Evolutionary conservation across 30 jellyfish, hydroid and myxozoan genomes (phyloP), one percentile per base, ranked within the genome.

Genomic region (Phacellophora camtschatica): DNA sequence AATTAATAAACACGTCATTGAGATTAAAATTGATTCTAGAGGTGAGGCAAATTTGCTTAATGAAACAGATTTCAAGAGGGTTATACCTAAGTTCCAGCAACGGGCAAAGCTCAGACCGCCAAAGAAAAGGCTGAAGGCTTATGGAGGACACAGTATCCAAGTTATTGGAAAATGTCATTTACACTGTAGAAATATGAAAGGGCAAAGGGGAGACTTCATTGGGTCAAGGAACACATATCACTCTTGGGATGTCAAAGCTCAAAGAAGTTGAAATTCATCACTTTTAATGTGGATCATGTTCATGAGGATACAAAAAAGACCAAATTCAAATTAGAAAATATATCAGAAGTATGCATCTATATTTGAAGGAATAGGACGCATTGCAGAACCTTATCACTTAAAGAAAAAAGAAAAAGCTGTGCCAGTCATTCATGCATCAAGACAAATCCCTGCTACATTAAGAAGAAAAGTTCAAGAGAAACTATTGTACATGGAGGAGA

Each of bases 301-400:
- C 16, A 18, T 41, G 16, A 41, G 55, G 55, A 1, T 41, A 41
- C 16, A 41, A 41, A 13, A 41, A 18, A 41, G 55, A 27, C 9
- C 12, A 5, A 65, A 29, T 58, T 29, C 79, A 65, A 65, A 30
- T 65, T 59, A 65, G 79, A 59, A 65, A 59, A 65, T 65, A 29
- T 65, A 29, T 33, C 79, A 65, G 12, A 15, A 29, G 35, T 65
- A 34, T 27, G 20, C 31, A 20, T 59, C 0, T 29, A 30, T 65
- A 29, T 65, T 65, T 65, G 79, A 65, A 65, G 61, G 79, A 65
- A 33, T 65, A 22, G 79, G 79, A 59, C 35, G 61, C 49, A 65
- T 58, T 11, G 79, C 79, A 65, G 79, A 65, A 4, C 73, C 73
- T 27, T 58, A 58, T 18, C 42, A 58, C 34, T 19, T 58, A 41